These are phyloP conservation scores for Arion vulgaris DNA, from an alignment of 1,140 invertebrate species.

Conservation along the genomic window DNA sequence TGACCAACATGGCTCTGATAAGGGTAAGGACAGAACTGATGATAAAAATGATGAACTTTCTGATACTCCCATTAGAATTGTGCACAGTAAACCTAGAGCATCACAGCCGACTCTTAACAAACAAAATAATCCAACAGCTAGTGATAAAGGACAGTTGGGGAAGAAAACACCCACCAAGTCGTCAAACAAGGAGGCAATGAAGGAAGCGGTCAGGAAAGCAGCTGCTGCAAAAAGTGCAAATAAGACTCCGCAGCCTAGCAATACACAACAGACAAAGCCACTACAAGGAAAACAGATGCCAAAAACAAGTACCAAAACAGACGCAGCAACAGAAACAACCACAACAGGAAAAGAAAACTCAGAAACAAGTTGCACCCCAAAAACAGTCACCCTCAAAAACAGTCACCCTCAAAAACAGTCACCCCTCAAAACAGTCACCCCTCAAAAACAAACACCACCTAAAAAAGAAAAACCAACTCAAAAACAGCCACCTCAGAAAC, in stretches of 20 bases:
- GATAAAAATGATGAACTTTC: slow-evolving; percentile 29
- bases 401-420: background rate
- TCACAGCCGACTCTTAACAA: background rate
- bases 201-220: background rate
- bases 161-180: slow-evolving; percentile 15
- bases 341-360: background rate
- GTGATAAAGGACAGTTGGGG: background rate
- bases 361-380: background rate
- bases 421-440: background rate
- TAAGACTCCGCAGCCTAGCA: background rate
- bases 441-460: background rate
- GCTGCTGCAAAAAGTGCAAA: slow-evolving; percentile 28
- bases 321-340: background rate
- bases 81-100: slow-evolving; percentile 16
- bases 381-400: background rate
- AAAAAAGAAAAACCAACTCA: slow-evolving; percentile 6
- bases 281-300: background rate
- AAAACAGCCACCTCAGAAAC: background rate
- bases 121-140: background rate
- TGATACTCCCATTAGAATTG: slow-evolving; percentile 16
- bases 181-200: background rate
- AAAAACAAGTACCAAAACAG: background rate
- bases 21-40: slow-evolving; percentile 38
- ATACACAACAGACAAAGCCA: background rate
- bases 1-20: slow-evolving; percentile 38